Evolutionary conservation across 1,140 invertebrate species (phyloP).

Genomic region (Drosophila bipectinata): DNA sequence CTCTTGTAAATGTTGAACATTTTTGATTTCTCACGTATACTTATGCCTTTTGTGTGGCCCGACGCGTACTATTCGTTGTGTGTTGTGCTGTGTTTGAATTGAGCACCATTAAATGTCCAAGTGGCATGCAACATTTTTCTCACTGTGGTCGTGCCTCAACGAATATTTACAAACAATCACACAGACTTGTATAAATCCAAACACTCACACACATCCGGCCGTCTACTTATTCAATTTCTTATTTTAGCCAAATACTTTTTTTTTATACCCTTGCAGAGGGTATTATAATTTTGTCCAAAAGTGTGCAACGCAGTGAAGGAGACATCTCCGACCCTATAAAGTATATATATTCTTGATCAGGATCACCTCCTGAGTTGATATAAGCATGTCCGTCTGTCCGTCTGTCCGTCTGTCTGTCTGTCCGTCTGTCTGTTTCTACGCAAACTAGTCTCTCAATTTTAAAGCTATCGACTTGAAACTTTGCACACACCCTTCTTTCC

Average conservation of each 20-base stretch:
- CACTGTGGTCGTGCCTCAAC: constrained; percentile 38
- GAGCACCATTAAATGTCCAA: constrained; percentile 77
- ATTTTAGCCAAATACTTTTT: constrained; percentile 39
- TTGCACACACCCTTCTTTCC: too few relatives aligned
- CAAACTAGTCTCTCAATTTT: too few relatives aligned
- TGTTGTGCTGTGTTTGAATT: constrained; percentile 48
- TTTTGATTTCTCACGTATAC: constrained; percentile 78
- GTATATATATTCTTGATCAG: too few relatives aligned
- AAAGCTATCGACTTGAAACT: too few relatives aligned
- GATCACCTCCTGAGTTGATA: too few relatives aligned
- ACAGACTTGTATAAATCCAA: constrained; percentile 1
- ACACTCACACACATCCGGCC: not conserved
- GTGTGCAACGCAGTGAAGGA: too few relatives aligned
- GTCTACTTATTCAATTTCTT: constrained; percentile 44
- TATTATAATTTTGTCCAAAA: too few relatives aligned
- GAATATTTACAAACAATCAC: constrained; percentile 24
- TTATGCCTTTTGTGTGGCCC: constrained; percentile 50
- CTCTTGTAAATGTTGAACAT: constrained; percentile 58
- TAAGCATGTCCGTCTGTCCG: too few relatives aligned
- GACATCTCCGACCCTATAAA: too few relatives aligned
- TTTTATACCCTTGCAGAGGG: too few relatives aligned
- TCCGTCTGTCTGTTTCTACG: too few relatives aligned
- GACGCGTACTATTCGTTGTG: constrained; percentile 26
- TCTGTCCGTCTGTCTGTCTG: too few relatives aligned
- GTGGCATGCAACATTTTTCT: constrained; percentile 77